Evolutionary conservation across 2,113 vertebrate species (phyloP).

Genomic region (Embiotoca jacksoni): DNA sequence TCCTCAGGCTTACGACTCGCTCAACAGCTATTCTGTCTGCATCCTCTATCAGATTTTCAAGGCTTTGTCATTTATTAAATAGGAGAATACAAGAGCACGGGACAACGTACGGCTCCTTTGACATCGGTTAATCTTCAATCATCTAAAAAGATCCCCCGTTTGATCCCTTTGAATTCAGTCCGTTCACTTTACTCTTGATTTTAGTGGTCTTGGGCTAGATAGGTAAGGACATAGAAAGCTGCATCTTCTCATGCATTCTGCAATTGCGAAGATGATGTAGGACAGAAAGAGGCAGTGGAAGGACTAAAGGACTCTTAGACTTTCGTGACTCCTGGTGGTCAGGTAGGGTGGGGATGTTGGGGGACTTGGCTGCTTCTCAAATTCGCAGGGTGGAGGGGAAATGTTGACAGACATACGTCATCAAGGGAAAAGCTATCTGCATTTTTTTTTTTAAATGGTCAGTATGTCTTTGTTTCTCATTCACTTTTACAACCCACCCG

Average conservation of each 20-base stretch:
- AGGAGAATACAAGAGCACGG: slow-evolving; percentile 1
- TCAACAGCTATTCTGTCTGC: slow-evolving; percentile 6
- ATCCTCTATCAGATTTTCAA: slow-evolving; percentile 19
- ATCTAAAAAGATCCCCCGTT: slow-evolving; percentile 19
- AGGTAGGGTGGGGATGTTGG: too few species aligned
- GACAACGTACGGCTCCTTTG: background rate
- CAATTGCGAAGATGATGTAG: background rate
- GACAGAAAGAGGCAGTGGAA: background rate
- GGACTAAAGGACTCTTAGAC: too few species aligned
- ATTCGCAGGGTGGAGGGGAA: too few species aligned
- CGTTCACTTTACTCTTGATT: background rate
- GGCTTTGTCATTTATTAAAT: slow-evolving; percentile 1
- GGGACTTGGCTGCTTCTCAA: too few species aligned
- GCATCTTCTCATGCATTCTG: slow-evolving; percentile 1
- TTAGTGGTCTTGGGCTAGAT: background rate
- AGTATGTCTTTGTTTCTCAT: background rate
- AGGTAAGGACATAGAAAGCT: slow-evolving; percentile 8
- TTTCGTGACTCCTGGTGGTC: too few species aligned
- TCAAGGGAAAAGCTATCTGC: background rate
- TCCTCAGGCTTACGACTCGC: slow-evolving; percentile 8
- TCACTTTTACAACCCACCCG: background rate
- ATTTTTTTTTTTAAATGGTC: background rate
- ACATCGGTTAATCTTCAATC: background rate
- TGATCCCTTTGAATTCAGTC: slow-evolving; percentile 23
- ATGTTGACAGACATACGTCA: background rate